Conservation (phyloP, 2,888 invertebrate species). For the Cephus rjabovi region DNA sequence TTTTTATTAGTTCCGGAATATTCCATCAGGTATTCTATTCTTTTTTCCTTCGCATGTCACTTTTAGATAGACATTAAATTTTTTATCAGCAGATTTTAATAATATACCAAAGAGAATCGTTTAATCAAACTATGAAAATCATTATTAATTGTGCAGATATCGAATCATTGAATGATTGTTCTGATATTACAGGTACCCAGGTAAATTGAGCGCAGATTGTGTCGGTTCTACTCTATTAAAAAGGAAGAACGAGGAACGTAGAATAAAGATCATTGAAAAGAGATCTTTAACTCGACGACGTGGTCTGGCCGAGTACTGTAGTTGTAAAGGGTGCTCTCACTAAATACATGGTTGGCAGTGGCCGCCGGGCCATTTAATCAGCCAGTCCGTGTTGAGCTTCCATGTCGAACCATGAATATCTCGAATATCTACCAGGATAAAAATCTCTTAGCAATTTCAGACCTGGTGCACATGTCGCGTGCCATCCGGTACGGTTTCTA, state of each 20-base stretch:
- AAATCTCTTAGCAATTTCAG: slow-evolving; percentile 61
- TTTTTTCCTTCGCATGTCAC: no score
- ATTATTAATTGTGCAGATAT: no score
- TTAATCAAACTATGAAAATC: no score
- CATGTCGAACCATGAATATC: slow-evolving; percentile 62
- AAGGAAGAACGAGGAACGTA: neutral
- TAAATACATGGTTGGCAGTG: slow-evolving; percentile 46
- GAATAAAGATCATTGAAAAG: neutral
- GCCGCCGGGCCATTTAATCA: slow-evolving; percentile 51
- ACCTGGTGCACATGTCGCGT: slow-evolving; percentile 64
- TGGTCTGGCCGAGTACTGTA: neutral
- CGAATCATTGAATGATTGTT: no score
- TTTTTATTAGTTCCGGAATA: no score
- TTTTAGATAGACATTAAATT: no score
- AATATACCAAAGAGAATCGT: no score
- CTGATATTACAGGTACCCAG: no score
- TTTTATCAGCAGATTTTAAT: no score
- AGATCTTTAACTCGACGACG: neutral
- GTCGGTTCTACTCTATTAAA: neutral
- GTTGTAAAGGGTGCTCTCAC: slow-evolving; percentile 10
- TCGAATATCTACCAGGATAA: slow-evolving; percentile 57
- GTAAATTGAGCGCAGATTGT: neutral
- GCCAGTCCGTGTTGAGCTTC: slow-evolving; percentile 12
- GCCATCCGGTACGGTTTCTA: slow-evolving; percentile 40
- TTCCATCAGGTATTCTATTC: no score